Evolutionary conservation across 1,140 invertebrate species (phyloP).

Genomic region (Mactra quadrangularis): DNA sequence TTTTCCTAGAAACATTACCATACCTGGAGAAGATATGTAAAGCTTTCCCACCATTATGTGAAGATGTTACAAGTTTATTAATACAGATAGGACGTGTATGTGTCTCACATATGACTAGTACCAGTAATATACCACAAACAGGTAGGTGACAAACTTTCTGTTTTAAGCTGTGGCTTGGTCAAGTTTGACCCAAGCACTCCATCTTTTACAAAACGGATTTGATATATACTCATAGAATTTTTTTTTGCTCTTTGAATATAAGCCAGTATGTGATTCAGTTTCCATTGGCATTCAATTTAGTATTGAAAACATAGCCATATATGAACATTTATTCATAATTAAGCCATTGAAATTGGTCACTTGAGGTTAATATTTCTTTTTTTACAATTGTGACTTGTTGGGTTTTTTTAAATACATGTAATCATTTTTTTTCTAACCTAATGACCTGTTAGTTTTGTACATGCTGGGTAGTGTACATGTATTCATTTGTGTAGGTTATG

Average conservation of each 20-base stretch:
- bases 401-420: too few relatives aligned
- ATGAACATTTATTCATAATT: too few relatives aligned
- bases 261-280: not conserved
- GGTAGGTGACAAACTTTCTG: conserved; percentile 58
- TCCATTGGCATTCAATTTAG: too few relatives aligned
- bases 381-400: too few relatives aligned
- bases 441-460: too few relatives aligned
- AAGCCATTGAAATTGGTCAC: too few relatives aligned
- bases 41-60: conserved; percentile 95
- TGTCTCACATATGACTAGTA: conserved; percentile 87
- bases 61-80: conserved; percentile 93
- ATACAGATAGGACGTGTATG: conserved; percentile 94
- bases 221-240: not conserved
- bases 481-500: too few relatives aligned
- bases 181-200: not conserved
- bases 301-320: too few relatives aligned
- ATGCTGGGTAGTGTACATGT: too few relatives aligned
- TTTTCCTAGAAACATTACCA: conserved; percentile 93
- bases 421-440: too few relatives aligned
- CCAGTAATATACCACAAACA: conserved; percentile 68
- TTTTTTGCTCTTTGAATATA: not conserved
- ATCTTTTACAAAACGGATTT: not conserved
- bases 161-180: not conserved
- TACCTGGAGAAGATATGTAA: conserved; percentile 93
- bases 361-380: too few relatives aligned